Base-by-base conservation (phyloP, 2,113 vertebrate species). In the Campylorhamphus procurvoides region DNA sequence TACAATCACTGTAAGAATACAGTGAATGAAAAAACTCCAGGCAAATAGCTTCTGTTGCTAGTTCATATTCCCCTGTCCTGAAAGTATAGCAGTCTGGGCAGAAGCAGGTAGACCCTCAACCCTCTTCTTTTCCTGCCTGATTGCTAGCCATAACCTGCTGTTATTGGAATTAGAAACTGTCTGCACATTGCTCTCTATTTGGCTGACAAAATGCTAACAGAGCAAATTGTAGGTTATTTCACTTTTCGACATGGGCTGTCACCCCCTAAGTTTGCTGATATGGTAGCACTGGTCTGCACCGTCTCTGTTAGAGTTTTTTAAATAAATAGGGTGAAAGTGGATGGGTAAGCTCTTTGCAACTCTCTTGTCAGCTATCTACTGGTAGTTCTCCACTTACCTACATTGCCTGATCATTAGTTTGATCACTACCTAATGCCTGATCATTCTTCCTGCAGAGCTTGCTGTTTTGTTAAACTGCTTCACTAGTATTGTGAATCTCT, bases 161-260 rank as follows among this genome's bases (percentile, higher is more conserved):
- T 46, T 93, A 92, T 63, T 84, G 68, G 91, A 95, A 97, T 96
- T 95, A 95, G 94, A 96, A 96, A 95, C 72, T 75, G 59, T 67
- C 60, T 94, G 88, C 49, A 63, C 73, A 76, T 64, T 77, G 49
- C 58, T 95, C 84, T 94, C 85, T 75, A 42, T 95, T 94, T 86
- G 90, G 71, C 94, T 96, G 87, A 91, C 82, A 91, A 96, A 97
- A 80, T 92, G 74, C 66, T 94, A 97, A 90, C 92, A 75, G 95
- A 95, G 91, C 25, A 97, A 97, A 97, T 97, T 93, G 79, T 46
- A 89, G 77, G 83, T 94, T 97, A 91, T 92, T 97, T 92, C 60
- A 81, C 68, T 93, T 87, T 92, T 81, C 81, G 69, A 24, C 58
- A 18, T 72, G 56, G 82, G 80, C 88, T 95, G 69, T 87, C 90